Base-by-base conservation (phyloP, 1,140 invertebrate genomes). In the Hylaeus volcanicus region DNA sequence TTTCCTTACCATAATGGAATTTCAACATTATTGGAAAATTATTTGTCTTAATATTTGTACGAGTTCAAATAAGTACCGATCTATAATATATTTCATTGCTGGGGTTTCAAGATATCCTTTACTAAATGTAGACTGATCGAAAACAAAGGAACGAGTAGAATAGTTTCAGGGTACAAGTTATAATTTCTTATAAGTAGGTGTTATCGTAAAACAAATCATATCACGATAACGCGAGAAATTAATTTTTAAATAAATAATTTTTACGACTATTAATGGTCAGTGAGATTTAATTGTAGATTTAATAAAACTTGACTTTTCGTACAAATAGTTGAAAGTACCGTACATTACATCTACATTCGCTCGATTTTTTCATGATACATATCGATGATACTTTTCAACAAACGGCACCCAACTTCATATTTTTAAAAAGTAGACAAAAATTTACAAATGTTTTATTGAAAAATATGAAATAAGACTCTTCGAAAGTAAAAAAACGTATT, bases 1-100 rank as follows among this genome's bases (percentile, higher is more conserved):
- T 65, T 73, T 72, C 43, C 64, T n/a, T 56, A 65, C 60, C 39
- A 51, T 51, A 79, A 74, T 55, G 70, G 43, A 48, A 73, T 58
- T 75, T 56, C 39, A 73, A 66, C 26, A 48, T 58, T 37, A 48
- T 63, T 15, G 39, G 51, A 39, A 63, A 61, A 41, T 69, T 81
- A 41, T 60, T 48, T 58, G 14, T 12, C 41, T 43, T 15, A 55
- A 66, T 15, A 48, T 76, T 15, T 26, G 9, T 60, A 51, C 61
- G 43, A 60, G 5, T 45, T 45, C 72, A 51, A 65, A 55, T 2
- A 58, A 53, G 37, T 14, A 8, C 14, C 1, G 8, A 66, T 48
- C 8, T 5, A 66, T 15, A 48, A 43, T 61, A 69, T 69, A 39
- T 80, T 55, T 60, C 58, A 76, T 80, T 60, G 39, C 51, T 14